Conservation (phyloP, 1,140 invertebrate species). For the Aplysia californica region DNA sequence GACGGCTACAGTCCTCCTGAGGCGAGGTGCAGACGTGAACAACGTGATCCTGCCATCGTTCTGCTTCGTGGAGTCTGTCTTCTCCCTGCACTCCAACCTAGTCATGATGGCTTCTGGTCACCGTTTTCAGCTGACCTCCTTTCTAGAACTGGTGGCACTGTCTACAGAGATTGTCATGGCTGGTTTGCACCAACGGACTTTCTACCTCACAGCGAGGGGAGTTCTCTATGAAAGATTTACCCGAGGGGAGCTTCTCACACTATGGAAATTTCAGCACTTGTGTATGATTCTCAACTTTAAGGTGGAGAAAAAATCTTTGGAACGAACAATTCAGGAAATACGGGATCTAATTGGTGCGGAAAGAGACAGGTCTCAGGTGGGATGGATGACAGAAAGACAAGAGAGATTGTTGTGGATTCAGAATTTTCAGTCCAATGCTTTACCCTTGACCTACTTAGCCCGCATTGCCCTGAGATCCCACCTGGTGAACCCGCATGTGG, state of each 20-base stretch:
- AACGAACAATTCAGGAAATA: conserved; percentile 13
- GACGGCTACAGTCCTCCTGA: conserved; percentile 3
- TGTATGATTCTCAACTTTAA: conserved; percentile 15
- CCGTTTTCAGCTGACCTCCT: conserved; percentile 8
- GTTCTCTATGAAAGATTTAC: conserved; percentile 6
- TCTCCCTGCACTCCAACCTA: conserved; percentile 14
- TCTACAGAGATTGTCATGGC: conserved; percentile 4
- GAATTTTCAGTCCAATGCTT: not conserved
- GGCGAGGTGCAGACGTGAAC: conserved; percentile 17
- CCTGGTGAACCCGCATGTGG: not conserved
- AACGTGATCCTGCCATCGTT: conserved; percentile 19
- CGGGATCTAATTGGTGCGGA: not conserved
- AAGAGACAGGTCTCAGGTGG: too few species aligned
- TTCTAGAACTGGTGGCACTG: conserved; percentile 5
- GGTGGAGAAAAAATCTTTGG: not conserved
- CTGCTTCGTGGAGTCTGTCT: conserved; percentile 22
- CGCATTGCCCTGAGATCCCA: conserved; percentile 8
- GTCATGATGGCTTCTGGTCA: conserved; percentile 24
- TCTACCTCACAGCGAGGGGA: conserved; percentile 9
- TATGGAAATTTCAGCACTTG: conserved; percentile 15
- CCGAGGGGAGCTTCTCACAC: not conserved
- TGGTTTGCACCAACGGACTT: not conserved
- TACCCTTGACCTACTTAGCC: conserved; percentile 3
- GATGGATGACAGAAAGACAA: not conserved
- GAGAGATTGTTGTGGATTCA: not conserved